A percentile compares a stretch with the other conserved stretches of the same genome.
Evolutionary conservation across 1,140 invertebrate genomes (phyloP).

Genomic region (Drosophila mojavensis): DNA sequence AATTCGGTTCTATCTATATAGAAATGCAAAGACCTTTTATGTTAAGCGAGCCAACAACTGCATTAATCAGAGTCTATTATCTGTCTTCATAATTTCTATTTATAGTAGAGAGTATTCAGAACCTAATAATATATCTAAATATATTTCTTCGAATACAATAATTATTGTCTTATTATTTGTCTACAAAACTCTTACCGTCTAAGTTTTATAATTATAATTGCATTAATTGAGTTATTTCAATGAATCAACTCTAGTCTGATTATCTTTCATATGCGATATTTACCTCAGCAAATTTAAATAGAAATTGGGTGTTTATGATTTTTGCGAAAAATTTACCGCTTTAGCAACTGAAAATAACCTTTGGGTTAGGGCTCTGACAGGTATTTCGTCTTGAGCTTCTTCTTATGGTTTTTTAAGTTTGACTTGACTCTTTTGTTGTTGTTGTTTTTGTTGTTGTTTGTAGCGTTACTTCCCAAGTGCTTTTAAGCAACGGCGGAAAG

Average conservation of each 20-base stretch:
- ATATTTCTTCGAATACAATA: no score
- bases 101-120: no score
- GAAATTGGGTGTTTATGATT: conserved; percentile 4
- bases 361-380: neutral
- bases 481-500: conserved; percentile 79
- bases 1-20: neutral
- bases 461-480: conserved; percentile 45
- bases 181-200: no score
- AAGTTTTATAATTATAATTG: no score
- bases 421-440: neutral
- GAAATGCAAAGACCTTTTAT: neutral
- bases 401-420: neutral
- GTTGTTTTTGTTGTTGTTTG: neutral
- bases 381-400: conserved; percentile 19
- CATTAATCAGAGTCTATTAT: neutral
- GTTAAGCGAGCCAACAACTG: neutral
- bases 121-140: no score
- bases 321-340: neutral
- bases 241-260: no score
- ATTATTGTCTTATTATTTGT: no score
- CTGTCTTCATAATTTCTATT: neutral
- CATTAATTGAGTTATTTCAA: no score
- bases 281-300: no score
- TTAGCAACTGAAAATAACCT: neutral
- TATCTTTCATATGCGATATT: no score